Conservation (phyloP, 2,113 vertebrate genomes). For the Labrus mixtus region DNA sequence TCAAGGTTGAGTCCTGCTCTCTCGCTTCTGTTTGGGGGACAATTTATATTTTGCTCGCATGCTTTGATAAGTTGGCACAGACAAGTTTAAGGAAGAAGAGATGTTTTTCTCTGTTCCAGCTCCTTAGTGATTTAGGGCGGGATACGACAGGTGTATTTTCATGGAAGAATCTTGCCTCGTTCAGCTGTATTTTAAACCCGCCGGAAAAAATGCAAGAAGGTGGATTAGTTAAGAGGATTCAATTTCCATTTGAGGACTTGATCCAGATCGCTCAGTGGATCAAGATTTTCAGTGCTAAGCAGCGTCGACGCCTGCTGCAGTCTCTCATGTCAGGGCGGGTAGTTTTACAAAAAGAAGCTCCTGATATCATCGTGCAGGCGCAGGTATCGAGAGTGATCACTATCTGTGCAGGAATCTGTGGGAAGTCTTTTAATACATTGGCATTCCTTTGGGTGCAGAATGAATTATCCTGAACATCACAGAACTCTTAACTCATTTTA, state of each 20-base stretch:
- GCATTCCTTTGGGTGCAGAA: conserved; percentile 22
- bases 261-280: conserved; percentile 23
- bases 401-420: conserved; percentile 3
- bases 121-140: conserved; percentile 13
- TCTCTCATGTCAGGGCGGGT: conserved; percentile 50
- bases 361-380: conserved; percentile 49
- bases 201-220: conserved; percentile 5
- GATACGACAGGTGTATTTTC: conserved; percentile 41
- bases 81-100: background rate
- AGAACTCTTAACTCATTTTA: conserved; percentile 9
- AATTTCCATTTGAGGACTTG: conserved; percentile 40
- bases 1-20: background rate
- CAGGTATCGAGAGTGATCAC: conserved; percentile 25
- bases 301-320: conserved; percentile 38
- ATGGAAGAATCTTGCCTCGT: conserved; percentile 13
- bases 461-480: conserved; percentile 45
- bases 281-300: conserved; percentile 46
- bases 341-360: conserved; percentile 38
- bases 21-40: conserved; percentile 7
- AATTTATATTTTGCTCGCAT: conserved; percentile 10
- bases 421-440: conserved; percentile 22
- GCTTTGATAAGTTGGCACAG: conserved; percentile 36
- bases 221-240: conserved; percentile 44
- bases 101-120: conserved; percentile 4
- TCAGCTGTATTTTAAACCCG: conserved; percentile 57